Evolutionary conservation across 2,888 invertebrate species (phyloP), one percentile per base, ranked within the genome.

Genomic region (Tubulanus polymorphus): DNA sequence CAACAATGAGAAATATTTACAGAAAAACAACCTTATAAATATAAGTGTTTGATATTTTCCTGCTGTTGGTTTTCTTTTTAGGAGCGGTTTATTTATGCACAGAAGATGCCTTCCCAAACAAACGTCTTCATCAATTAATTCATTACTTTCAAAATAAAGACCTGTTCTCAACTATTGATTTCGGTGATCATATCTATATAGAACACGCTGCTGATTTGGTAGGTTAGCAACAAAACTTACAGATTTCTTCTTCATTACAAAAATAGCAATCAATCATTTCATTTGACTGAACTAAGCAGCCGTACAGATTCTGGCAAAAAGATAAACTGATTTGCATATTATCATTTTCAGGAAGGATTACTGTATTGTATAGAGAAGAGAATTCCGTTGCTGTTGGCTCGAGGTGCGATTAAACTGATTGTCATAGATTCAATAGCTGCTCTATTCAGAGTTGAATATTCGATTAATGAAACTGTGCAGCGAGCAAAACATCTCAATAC

Each of bases 371-470:
- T 89, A 5, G 70, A 73, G 3, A 73, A 79, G 52, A 82, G 83
- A 63, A 69, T 88, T 37, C 84, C 85, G 0, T 60, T 78, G 29
- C 74, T 89, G 37, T 69, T 88, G 63, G 68, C 75, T 18, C 74
- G 71, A 26, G 75, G 79, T 12, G 79, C 79, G 54, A 83, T 88
- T 60, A 85, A 86, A 3, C 76, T 89, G 46, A 79, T 90, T 54
- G 75, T 90, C 10, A 81, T 90, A 20, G 89, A 90, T 74, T 89
- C 89, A 0, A 85, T 90, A 57, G 88, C 88, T 10, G 88, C 87
- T 1, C 79, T 86, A 30, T 89, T 87, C 75, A 64, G 75, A 10
- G 67, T 78, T 53, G 84, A 84, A 56, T 84, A 83, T 65, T 82
- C 83, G 47, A 80, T 81, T 51, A 78, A 80, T n/a, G 80, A 83